Conservation (phyloP, 2,113 vertebrate species). For the Nettapus auritus region DNA sequence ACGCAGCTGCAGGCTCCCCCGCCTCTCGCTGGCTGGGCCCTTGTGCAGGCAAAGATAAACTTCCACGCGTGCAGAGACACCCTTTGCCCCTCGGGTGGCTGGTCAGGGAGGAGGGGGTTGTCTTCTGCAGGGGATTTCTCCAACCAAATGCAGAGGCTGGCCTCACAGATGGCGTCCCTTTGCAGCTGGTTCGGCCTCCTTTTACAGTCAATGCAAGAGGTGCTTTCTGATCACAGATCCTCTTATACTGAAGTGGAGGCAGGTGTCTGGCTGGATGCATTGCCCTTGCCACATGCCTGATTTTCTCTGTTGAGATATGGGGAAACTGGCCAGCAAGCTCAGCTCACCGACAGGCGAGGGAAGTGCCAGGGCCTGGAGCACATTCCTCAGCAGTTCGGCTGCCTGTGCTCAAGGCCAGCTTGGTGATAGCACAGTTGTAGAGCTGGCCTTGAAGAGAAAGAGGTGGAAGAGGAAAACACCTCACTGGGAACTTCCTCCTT, state of each 20-base stretch:
- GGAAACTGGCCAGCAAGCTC: not conserved
- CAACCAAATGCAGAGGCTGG: accelerated
- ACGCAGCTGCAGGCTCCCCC: not conserved
- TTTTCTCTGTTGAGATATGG: not conserved
- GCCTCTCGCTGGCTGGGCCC: not conserved
- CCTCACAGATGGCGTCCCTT: accelerated
- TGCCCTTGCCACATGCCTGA: accelerated
- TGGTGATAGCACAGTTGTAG: not conserved
- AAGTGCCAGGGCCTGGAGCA: not conserved
- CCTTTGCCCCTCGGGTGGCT: not conserved
- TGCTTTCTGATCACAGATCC: accelerated
- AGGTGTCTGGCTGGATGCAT: accelerated
- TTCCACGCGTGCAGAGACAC: not conserved
- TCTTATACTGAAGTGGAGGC: accelerated
- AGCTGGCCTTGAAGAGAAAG: not conserved
- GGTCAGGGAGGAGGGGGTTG: no score
- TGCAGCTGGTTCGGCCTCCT: not conserved
- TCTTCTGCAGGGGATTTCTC: not conserved
- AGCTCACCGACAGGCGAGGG: accelerated
- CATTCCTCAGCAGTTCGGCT: accelerated
- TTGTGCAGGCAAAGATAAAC: not conserved
- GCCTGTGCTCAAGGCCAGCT: not conserved
- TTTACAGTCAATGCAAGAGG: accelerated
- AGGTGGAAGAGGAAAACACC: not conserved
- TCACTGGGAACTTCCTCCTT: not conserved